Evolutionary conservation across 2,113 vertebrate genomes (phyloP).

Genomic region (Nycticebus coucang): DNA sequence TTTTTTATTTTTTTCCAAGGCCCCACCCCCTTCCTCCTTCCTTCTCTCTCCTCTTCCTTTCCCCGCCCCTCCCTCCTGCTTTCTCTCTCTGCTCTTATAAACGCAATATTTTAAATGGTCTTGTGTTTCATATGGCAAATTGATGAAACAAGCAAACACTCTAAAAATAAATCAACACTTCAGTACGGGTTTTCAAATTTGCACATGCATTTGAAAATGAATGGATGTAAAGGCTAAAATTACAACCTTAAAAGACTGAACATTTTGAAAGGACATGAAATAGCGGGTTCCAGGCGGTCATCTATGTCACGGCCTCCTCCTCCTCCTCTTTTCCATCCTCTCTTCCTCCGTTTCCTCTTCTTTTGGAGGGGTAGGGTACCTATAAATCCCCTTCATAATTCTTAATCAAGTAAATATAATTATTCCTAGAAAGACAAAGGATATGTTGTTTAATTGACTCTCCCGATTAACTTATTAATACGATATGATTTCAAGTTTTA

Average conservation of each 20-base stretch:
- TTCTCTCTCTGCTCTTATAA: neutral
- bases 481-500: neutral
- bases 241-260: neutral
- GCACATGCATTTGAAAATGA: neutral
- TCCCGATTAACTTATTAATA: neutral
- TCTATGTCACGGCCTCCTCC: accelerated
- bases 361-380: neutral
- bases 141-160: neutral
- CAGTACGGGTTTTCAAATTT: neutral
- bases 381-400: neutral
- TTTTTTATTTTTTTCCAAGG: too few species aligned
- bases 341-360: neutral
- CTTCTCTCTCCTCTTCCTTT: too few species aligned
- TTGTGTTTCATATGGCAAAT: neutral
- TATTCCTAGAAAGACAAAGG: neutral
- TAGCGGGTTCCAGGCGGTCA: neutral
- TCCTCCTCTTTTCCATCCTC: too few species aligned
- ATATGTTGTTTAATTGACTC: neutral
- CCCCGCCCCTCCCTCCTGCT: too few species aligned
- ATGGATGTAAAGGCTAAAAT: neutral
- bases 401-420: neutral
- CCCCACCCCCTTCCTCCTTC: too few species aligned
- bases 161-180: neutral
- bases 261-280: neutral
- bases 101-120: neutral